Conservation (phyloP, 2,113 vertebrate species). For the Prionailurus viverrinus region DNA sequence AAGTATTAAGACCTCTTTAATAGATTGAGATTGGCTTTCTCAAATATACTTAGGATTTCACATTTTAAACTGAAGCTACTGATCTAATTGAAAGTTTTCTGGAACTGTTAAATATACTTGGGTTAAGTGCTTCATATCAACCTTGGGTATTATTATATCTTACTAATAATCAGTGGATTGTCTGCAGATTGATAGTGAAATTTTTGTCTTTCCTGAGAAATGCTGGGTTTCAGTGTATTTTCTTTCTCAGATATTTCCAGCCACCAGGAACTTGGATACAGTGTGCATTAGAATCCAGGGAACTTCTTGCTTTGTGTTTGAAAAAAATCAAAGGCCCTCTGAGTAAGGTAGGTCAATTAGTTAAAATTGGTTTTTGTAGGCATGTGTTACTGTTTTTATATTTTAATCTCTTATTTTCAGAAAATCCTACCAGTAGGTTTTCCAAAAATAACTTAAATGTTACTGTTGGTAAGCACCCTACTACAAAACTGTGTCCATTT, state of each 20-base stretch:
- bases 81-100: conserved; percentile 19
- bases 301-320: conserved; percentile 96
- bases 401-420: background rate
- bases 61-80: conserved; percentile 37
- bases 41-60: conserved; percentile 10
- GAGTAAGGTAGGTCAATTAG: conserved; percentile 87
- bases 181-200: background rate
- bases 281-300: conserved; percentile 96
- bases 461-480: background rate
- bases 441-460: background rate
- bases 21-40: background rate
- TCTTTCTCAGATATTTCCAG: conserved; percentile 93
- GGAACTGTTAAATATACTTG: background rate
- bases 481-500: conserved; percentile 5
- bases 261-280: conserved; percentile 95
- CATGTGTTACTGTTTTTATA: background rate
- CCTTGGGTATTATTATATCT: background rate
- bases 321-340: conserved; percentile 95
- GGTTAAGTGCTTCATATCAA: conserved; percentile 5
- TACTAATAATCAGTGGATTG: conserved; percentile 1
- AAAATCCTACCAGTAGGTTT: background rate
- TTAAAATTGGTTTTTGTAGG: conserved; percentile 13
- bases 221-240: background rate
- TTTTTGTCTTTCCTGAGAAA: conserved; percentile 13
- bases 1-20: background rate